Evolutionary conservation across 2,888 invertebrate species (phyloP).

Genomic region (Sisyra terminalis): DNA sequence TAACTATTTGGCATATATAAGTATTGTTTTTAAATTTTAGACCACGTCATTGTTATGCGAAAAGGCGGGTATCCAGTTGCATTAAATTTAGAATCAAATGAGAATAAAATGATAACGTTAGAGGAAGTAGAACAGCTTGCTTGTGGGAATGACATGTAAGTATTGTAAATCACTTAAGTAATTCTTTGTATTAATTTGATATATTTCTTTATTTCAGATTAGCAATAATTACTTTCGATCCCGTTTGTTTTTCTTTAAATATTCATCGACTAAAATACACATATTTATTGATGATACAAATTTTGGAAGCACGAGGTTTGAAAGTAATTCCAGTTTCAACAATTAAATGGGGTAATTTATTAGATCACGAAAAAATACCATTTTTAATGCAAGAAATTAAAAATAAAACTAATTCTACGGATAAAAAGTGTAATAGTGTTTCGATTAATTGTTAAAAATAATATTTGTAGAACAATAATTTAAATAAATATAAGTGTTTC

Average conservation of each 20-base stretch:
- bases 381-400: constrained; percentile 43
- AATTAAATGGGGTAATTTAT: constrained; percentile 33
- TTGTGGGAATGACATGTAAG: constrained; percentile 30
- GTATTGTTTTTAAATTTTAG: constrained; percentile 21
- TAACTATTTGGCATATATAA: neutral
- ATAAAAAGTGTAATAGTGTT: constrained; percentile 6
- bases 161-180: no score
- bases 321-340: constrained; percentile 36
- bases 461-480: neutral
- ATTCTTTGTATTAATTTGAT: neutral
- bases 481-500: constrained; percentile 2
- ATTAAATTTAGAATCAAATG: constrained; percentile 18
- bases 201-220: constrained; percentile 29
- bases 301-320: constrained; percentile 37
- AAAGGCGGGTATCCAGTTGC: constrained; percentile 34
- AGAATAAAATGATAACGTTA: constrained; percentile 23
- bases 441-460: constrained; percentile 5
- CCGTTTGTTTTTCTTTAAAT: constrained; percentile 39
- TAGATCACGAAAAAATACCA: constrained; percentile 40
- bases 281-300: constrained; percentile 33
- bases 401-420: constrained; percentile 27
- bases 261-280: constrained; percentile 34
- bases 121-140: constrained; percentile 26
- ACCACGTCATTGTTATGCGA: constrained; percentile 33
- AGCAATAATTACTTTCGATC: constrained; percentile 34